phyloP scores from a whole-genome alignment of 2,113 vertebrate species.

The Sceloporus tristichus region DNA sequence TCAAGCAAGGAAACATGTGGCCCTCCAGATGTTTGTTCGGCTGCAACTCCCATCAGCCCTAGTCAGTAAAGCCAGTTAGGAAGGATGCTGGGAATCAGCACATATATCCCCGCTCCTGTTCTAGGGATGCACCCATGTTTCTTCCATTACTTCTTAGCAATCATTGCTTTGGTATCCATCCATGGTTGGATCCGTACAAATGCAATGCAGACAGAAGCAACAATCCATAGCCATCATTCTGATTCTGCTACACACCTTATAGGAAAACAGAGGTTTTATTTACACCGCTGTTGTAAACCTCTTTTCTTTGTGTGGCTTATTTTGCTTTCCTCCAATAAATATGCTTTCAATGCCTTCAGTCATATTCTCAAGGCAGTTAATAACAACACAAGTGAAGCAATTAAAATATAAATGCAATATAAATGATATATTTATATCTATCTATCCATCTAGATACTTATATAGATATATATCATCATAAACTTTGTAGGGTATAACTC shows the following conservation, averaged over 20 bases:
- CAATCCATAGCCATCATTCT: no score
- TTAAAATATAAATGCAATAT: background rate
- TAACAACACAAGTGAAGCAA: background rate
- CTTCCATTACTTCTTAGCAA: background rate
- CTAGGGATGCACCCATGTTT: background rate
- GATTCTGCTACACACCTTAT: background rate
- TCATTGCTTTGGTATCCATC: background rate
- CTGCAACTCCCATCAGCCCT: no score
- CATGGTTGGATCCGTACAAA: background rate
- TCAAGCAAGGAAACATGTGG: no score
- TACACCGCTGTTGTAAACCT: background rate
- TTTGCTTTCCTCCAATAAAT: background rate
- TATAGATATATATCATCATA: background rate
- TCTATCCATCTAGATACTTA: no score
- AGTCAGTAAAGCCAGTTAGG: no score
- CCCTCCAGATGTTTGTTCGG: no score
- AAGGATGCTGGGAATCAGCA: no score
- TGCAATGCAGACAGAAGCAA: background rate
- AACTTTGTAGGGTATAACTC: background rate
- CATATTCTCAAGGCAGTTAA: background rate
- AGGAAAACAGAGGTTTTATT: background rate
- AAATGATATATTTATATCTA: no score
- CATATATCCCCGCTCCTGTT: no score
- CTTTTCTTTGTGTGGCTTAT: background rate
- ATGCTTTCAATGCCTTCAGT: background rate